Base-by-base conservation (phyloP, 92 coral and sea anemone genomes). In the Paramuricea clavata region DNA sequence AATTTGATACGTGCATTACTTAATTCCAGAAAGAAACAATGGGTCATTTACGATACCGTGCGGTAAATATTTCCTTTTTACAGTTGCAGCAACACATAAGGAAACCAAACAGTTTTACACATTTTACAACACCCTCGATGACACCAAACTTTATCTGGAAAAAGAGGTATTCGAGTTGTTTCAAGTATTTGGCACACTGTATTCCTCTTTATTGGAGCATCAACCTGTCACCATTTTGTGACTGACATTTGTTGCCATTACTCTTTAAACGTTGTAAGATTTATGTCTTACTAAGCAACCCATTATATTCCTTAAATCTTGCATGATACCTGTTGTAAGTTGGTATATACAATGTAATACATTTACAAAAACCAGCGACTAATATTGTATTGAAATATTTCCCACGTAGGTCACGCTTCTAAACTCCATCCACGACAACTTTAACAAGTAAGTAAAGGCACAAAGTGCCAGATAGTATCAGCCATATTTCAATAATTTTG, bases 31-130 rank as follows among this genome's bases (percentile, higher is more conserved):
- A 47, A 17, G 13, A 36, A 36, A 47, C 15, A 47, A 47, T 10
- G 13, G 54, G 13, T 47, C 13, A 47, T 47, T 47, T 47, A 47
- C 16, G 54, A 10, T 69, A n/a, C 7, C 17, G 36, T 26, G 9
- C n/a, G 13, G 36, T 44, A 35, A 59, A 15, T 79, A 27, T 72
- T 27, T 71, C 60, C 31, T 47, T 33, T 36, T 78, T 57, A 12
- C 76, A 96, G 99, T 96, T 44, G 95, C 98, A 26, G 96, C 98
- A 12, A 96, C 99, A 31, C 99, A 96, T 85, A 96, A 94, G 50
- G 99, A 96, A 75, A 96, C 99, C 68, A 96, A 96, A 69, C 99
- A 96, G 91, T 96, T 96, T 54, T 96, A 92, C 69, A 96, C 99
- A 31, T 89, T 96, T 43, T 96, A 96, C 92, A 96, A 96, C 90